These are phyloP conservation scores for Pollicipes pollicipes DNA, from an alignment of 1,140 invertebrate genomes.

Conservation along the genomic window DNA sequence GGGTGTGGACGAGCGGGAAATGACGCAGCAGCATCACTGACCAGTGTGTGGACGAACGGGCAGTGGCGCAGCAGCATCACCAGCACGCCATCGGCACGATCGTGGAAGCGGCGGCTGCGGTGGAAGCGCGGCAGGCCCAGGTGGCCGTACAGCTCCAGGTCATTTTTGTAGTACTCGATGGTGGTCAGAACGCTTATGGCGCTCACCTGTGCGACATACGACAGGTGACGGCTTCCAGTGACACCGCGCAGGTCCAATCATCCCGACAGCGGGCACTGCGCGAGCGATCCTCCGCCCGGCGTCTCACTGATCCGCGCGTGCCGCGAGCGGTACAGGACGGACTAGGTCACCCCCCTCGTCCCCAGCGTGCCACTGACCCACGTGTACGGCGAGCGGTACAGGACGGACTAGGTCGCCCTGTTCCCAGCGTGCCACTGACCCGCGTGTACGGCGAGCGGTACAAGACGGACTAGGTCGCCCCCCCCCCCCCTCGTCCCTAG, in stretches of 20 bases:
- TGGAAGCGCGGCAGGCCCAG: slow-evolving; percentile 40
- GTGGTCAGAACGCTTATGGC: slow-evolving; percentile 15
- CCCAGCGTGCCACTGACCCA: no score
- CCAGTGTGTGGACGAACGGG: slow-evolving; percentile 42
- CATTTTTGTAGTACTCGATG: slow-evolving; percentile 38
- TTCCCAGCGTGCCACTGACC: slow-evolving; percentile 26
- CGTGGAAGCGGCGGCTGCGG: slow-evolving; percentile 39
- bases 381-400: no score
- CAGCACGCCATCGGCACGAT: slow-evolving; percentile 42
- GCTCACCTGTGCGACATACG: no score
- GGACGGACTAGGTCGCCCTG: no score
- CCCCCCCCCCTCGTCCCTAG: no score
- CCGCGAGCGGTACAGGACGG: no score
- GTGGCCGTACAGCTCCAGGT: slow-evolving; percentile 39
- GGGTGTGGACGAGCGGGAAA: slow-evolving; percentile 43
- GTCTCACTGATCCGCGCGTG: no score
- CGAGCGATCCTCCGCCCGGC: no score
- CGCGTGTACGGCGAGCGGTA: slow-evolving; percentile 42
- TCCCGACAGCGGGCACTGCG: no score
- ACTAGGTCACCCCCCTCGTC: no score
- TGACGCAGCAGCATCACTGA: slow-evolving; percentile 21
- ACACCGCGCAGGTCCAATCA: no score
- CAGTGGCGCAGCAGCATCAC: slow-evolving; percentile 41
- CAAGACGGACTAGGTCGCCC: slow-evolving; percentile 45
- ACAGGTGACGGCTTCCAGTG: no score